Base-by-base conservation (phyloP, 1,140 invertebrate species). In the Neodiprion pinetum region DNA sequence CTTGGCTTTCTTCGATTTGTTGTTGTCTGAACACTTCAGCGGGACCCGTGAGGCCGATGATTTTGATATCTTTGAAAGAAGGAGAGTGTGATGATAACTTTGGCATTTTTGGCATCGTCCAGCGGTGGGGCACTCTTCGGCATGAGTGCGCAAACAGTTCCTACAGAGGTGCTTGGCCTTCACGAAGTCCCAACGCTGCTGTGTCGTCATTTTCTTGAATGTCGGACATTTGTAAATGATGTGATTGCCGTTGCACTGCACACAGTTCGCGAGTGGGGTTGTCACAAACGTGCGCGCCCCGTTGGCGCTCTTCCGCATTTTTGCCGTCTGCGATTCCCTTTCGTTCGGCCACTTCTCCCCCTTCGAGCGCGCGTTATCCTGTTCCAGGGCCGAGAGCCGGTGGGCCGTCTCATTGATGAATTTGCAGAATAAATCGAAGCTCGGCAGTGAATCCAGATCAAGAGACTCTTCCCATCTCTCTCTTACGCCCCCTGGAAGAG, bases 261-360 rank as follows among this genome's bases (percentile, higher is more conserved):
- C 23, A 69, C 73, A 74, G 12, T 50, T 47, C 7, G 68, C 28
- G 47, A 48, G 23, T 12, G 68, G 11, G 12, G 65, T 14, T 17
- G 73, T 74, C 1, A 74, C 69, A n/a, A 74, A 53, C 28, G 73
- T 71, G 10, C 73, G 73, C 7, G 73, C 69, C 50, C 50, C 73
- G 5, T 70, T 9, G 8, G 70, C 69, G 69, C 17, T 17, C 14
- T 69, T 71, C 49, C 68, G 67, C 10, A 48, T 14, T 40, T 74
- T 74, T 53, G 69, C 1, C 14, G 49, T 49, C 17, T 7, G 23
- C 8, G 12, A 21, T 71, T 66, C 73, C n/a, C 12, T 65, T 40
- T 74, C 73, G 17, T 14, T 49, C 4, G 67, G 67, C 1, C 73
- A 69, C 47, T 74, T 74, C 17, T 47, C 73, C 49, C 48, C 48